Evolutionary conservation across 2,797 vertebrate species (phyloP), one percentile per base, ranked within the genome.

Genomic region (Gila robusta): DNA sequence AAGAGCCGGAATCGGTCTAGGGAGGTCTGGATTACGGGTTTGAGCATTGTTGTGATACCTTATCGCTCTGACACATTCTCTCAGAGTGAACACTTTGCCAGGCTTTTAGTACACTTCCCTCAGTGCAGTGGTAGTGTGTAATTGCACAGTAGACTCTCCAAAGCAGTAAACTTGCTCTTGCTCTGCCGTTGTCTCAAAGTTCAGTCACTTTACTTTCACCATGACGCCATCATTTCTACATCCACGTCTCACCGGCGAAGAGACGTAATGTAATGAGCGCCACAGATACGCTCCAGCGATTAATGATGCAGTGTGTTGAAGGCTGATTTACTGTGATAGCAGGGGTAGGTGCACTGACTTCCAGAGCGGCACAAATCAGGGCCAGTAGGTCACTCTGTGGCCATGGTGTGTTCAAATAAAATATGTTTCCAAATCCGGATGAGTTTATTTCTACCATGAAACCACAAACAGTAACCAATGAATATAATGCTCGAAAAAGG

Each of bases 51-150:
- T 88, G 81, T 77, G 85, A 74, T 73, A 87, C 86, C 88, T 91
- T 92, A 91, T 92, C 91, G 66, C 86, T 49, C 74, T 88, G 87
- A 87, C 89, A 90, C 90, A 91, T 91, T 91, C 91, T 87, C 82
- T 79, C 73, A 37, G 76, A 71, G 77, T 67, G 39, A 59, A 81
- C 67, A 80, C 87, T 81, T 79, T 88, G 85, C 87, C 90, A 88
- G 87, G 49, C 88, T 76, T 80, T 82, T 82, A 81, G 79, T 78
- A 86, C 81, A 86, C 84, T 88, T 86, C 77, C 83, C 82, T 77
- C 73, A 85, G 17, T 54, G 52, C 19, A 21, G 62, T 88, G 85
- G 52, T 62, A 84, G 81, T 62, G 82, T 78, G 84, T 89, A 90
- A 90, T 87, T 86, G 81, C 62, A 49, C 32, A 77, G 83, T 35